Evolutionary conservation across 2,113 vertebrate species (phyloP).

Genomic region (Danionella cerebrum): DNA sequence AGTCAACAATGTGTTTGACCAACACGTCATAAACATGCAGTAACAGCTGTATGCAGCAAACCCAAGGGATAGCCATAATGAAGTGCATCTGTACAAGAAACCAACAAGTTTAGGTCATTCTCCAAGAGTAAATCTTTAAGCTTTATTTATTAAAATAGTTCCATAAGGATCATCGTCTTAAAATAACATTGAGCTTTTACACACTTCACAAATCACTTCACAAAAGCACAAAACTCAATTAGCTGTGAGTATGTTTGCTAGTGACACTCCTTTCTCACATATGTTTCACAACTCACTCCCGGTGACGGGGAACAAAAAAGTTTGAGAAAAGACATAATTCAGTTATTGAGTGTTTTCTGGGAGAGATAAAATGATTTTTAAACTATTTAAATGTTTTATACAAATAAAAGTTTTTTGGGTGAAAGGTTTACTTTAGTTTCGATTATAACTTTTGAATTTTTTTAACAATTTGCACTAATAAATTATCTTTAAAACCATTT

Average conservation of each 20-base stretch:
- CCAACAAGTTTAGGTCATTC: too few species aligned
- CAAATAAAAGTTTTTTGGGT: too few species aligned
- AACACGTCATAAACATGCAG: neutral
- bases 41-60: neutral
- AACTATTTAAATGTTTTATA: too few species aligned
- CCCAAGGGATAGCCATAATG: neutral
- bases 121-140: too few species aligned
- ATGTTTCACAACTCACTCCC: constrained; percentile 28
- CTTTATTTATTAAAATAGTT: too few species aligned
- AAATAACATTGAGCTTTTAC: constrained; percentile 6
- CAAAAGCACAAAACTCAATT: constrained; percentile 42
- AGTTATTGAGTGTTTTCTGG: too few species aligned
- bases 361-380: too few species aligned
- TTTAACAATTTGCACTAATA: too few species aligned
- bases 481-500: too few species aligned
- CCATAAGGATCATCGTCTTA: too few species aligned
- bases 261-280: constrained; percentile 23
- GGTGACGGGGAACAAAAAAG: neutral
- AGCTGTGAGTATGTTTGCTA: constrained; percentile 34
- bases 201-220: constrained; percentile 34
- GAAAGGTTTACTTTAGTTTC: too few species aligned
- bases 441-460: too few species aligned
- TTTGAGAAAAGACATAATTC: neutral
- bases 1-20: neutral
- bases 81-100: neutral